Conservation (phyloP, 2,797 vertebrate genomes). For the Darevskia nairensis region DNA sequence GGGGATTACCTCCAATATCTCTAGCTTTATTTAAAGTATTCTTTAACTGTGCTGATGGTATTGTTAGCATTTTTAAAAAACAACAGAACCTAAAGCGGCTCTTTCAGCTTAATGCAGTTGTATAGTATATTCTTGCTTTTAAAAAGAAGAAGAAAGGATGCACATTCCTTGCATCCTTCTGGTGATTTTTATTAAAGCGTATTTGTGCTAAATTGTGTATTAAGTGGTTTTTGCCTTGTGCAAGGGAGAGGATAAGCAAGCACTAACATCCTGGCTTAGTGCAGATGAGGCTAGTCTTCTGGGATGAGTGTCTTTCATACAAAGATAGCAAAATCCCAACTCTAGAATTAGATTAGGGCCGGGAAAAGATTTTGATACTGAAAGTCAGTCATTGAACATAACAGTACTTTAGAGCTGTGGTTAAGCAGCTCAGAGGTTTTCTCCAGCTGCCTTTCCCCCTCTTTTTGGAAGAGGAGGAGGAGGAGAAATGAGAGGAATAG, state of each 20-base stretch:
- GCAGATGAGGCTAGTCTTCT: neutral
- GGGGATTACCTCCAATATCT: neutral
- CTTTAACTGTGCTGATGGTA: neutral
- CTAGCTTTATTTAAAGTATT: neutral
- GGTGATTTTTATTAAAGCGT: neutral
- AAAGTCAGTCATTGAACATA: slow-evolving; percentile 39
- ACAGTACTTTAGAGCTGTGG: slow-evolving; percentile 58
- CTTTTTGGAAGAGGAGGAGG: neutral
- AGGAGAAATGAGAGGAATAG: neutral
- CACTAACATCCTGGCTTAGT: neutral
- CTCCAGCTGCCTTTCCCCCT: neutral
- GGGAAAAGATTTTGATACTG: slow-evolving; percentile 37
- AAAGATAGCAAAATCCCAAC: slow-evolving; percentile 16
- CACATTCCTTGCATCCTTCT: neutral
- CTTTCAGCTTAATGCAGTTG: neutral
- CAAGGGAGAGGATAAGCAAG: slow-evolving; percentile 22
- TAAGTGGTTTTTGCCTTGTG: slow-evolving; percentile 1
- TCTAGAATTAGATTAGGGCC: slow-evolving; percentile 43
- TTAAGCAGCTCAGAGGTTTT: slow-evolving; percentile 54
- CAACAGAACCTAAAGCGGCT: neutral
- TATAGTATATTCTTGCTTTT: neutral
- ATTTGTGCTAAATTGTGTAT: neutral
- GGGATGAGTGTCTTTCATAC: slow-evolving; percentile 6
- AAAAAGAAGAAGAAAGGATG: slow-evolving; percentile 11
- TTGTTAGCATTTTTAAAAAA: neutral